Conservation (phyloP, 2,797 vertebrate species). For the Scyliorhinus canicula region DNA sequence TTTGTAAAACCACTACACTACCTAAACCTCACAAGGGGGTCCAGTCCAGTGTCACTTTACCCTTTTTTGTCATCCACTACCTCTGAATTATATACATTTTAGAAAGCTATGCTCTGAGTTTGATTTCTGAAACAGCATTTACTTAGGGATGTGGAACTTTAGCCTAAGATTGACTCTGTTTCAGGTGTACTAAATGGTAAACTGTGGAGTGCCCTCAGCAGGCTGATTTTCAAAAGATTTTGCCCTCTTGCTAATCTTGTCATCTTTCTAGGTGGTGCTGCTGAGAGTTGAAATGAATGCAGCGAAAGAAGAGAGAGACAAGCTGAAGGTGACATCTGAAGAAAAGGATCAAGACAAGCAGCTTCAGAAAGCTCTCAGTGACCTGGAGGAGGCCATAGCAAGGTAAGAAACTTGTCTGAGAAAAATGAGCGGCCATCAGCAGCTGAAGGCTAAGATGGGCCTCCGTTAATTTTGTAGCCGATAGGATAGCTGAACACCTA, state of each 20-base stretch:
- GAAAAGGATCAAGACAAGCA: slow-evolving; percentile 75
- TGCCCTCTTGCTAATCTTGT: background rate
- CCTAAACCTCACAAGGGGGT: background rate
- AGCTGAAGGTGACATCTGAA: slow-evolving; percentile 68
- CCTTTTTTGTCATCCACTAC: background rate
- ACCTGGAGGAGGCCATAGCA: slow-evolving; percentile 88
- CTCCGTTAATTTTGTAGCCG: background rate
- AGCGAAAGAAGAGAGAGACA: slow-evolving; percentile 77
- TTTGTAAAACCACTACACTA: background rate
- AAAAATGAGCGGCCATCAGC: background rate
- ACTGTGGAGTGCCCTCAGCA: background rate
- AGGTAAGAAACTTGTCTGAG: slow-evolving; percentile 65
- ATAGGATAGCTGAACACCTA: background rate
- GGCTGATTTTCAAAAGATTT: background rate
- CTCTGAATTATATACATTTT: background rate
- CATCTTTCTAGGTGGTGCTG: slow-evolving; percentile 70
- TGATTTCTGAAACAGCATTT: background rate
- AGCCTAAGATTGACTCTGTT: background rate
- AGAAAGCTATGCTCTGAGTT: background rate
- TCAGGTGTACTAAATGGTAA: background rate
- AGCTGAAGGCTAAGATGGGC: background rate
- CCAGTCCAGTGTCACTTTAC: background rate
- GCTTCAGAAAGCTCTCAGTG: slow-evolving; percentile 86
- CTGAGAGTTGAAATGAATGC: slow-evolving; percentile 84
- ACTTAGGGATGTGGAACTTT: background rate